Evolutionary conservation across 1,140 invertebrate species (phyloP), one percentile per base, ranked within the genome.

Genomic region (Drosophila kurseongensis): DNA sequence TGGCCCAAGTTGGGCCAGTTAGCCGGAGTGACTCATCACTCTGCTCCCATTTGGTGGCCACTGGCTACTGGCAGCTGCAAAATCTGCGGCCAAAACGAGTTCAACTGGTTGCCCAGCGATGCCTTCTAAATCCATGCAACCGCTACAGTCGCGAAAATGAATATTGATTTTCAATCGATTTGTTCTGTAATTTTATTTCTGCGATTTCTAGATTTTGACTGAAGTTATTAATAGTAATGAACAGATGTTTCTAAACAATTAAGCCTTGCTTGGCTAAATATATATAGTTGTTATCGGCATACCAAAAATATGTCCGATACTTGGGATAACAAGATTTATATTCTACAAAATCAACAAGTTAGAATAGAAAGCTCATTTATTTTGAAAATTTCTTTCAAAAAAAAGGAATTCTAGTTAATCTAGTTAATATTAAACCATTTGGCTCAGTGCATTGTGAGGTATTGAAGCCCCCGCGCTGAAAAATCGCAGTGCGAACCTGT

Each of bases 101-200:
- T 80, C 38, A 88, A 86, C 83, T 86, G 83, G 83, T 86, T 85
- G 68, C 36, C 72, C 63, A 75, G 80, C 61, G 60, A 63, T n/a
- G 47, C 73, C 78, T 68, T 82, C 51, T 55, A 78, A 88, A 88
- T 83, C 84, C 83, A 59, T 86, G 84, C 71, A 79, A 60, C 52
- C 38, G 44, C 35, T 74, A 44, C 69, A 67, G 44, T 58, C 4
- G 23, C 32, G 14, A 36, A 42, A n/a, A 9, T 14, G 14, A 9
- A 32, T n/a, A 32, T 9, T 32, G 47, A 45, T 23, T 32, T 12
- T 16, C 32, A 18, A 52, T 57, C 38, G 13, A 41, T 14, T 29
- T 32, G 7, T 32, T 32, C 48, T 41, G 18, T 52, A 16, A 27
- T 1, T 5, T 23, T 16, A 2, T n/a, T n/a, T n/a, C n/a, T n/a